A percentile compares a stretch with the other conserved stretches of the same genome.
phyloP scores from a whole-genome alignment of 2,888 invertebrate species.

The Hirtodrosophila confusa region DNA sequence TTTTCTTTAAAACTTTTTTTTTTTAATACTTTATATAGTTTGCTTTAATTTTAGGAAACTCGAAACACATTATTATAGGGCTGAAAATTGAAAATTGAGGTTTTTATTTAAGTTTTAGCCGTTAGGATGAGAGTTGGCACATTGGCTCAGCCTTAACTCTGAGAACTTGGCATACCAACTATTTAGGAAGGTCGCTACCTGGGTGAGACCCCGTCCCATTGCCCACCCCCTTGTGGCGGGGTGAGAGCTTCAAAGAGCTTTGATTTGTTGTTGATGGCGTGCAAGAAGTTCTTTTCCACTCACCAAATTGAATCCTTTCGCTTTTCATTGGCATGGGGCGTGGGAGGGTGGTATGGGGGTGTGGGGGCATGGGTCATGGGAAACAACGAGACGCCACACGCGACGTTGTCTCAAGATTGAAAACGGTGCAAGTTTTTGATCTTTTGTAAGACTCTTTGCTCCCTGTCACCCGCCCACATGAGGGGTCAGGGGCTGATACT shows the following conservation, averaged over 20 bases:
- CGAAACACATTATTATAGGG: no score
- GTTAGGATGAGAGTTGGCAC: no score
- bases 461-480: constrained; percentile 15
- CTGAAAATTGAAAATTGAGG: no score
- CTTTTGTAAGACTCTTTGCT: constrained; percentile 62
- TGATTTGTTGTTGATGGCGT: constrained; percentile 62
- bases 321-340: constrained; percentile 37
- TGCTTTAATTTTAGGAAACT: no score
- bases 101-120: no score
- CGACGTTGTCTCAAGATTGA: constrained; percentile 50
- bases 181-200: constrained; percentile 42
- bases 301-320: constrained; percentile 73
- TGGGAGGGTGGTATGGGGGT: background rate
- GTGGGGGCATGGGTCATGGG: background rate
- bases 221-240: background rate
- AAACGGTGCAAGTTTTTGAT: constrained; percentile 63
- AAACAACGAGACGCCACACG: constrained; percentile 18
- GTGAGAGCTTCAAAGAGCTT: constrained; percentile 59
- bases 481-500: constrained; percentile 21
- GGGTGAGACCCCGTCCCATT: background rate
- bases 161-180: constrained; percentile 36
- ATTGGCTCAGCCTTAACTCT: no score
- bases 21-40: no score
- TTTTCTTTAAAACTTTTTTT: no score
- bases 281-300: constrained; percentile 39